Base-by-base conservation (phyloP, 2,888 invertebrate species). In the Pinctada fucata region DNA sequence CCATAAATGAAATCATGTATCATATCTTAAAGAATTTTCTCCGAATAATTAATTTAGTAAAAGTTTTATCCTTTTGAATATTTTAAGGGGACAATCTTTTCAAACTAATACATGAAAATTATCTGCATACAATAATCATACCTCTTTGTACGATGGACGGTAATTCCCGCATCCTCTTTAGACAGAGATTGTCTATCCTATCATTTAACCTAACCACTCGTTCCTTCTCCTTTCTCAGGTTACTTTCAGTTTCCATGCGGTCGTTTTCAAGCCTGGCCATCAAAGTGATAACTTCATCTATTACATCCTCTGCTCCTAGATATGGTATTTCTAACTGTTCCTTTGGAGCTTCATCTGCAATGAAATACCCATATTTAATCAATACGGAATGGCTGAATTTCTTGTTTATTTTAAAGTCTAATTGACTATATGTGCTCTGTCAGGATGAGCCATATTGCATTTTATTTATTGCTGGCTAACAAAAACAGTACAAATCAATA, bases 181-280 rank as follows among this genome's bases (percentile, higher is more conserved):
- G 76, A 80, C 88, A 88, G 66, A 90, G 81, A 4, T 84, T 81
- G 75, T 92, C 91, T 52, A 91, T 91, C 79, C 88, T 89, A 13
- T 78, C 79, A 68, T 82, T 84, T 45, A 92, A 88, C 45, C 76
- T 84, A 13, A 81, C 76, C 6, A 88, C 89, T 71, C 87, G 82
- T 3, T 83, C 85, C 50, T 84, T 82, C 79, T 92, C 91, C 10
- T 85, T 82, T 49, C 82, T 63, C 49, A 90, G 85, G 4, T 80
- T 82, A 5, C 80, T 78, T 65, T 87, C 83, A 3, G 88, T 88
- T 73, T 90, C 90, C 65, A 84, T 84, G 16, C 91, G 78, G 77
- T 92, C 91, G 73, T 86, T 88, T 80, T 92, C 92, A 3, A 92
- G 85, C n/a, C 90, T 82, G 3, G 91, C 91, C 66, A 92, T 82